phyloP scores from a whole-genome alignment of 2,888 invertebrate genomes.

The Nemoura dubitans region DNA sequence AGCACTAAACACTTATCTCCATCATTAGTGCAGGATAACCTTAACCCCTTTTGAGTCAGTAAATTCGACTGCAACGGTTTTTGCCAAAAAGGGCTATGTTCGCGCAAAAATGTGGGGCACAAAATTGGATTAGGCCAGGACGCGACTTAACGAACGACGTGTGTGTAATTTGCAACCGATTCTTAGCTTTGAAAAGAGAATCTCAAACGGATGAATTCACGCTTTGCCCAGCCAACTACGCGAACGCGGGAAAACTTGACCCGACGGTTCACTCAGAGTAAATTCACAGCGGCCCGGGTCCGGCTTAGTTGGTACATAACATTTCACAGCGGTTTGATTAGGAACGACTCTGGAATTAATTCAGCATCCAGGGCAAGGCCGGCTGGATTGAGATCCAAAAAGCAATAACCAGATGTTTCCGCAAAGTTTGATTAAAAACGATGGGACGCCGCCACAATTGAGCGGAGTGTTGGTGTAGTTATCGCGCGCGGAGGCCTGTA shows the following conservation, averaged over 20 bases:
- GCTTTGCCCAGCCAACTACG: neutral
- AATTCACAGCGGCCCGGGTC: neutral
- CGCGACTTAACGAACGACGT: neutral
- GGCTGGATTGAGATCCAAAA: neutral
- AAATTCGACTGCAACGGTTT: neutral
- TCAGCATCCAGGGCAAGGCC: neutral
- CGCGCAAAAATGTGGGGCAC: neutral
- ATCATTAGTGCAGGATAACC: neutral
- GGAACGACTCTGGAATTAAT: neutral
- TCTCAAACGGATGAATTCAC: neutral
- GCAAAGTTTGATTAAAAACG: conserved; percentile 12
- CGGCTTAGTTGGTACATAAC: neutral
- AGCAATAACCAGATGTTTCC: conserved; percentile 2
- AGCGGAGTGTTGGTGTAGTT: neutral
- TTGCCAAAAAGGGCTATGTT: neutral
- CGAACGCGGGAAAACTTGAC: neutral
- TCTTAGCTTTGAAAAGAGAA: neutral
- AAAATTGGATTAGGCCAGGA: neutral
- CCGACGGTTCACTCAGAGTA: neutral
- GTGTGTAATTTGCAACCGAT: conserved; percentile 7
- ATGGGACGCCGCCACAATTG: neutral
- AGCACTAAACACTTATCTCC: neutral
- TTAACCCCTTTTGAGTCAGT: neutral
- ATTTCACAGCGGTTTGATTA: neutral
- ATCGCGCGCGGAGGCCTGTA: neutral